Evolutionary conservation across 2,888 invertebrate species (phyloP).

Genomic region (Drosophila dives): DNA sequence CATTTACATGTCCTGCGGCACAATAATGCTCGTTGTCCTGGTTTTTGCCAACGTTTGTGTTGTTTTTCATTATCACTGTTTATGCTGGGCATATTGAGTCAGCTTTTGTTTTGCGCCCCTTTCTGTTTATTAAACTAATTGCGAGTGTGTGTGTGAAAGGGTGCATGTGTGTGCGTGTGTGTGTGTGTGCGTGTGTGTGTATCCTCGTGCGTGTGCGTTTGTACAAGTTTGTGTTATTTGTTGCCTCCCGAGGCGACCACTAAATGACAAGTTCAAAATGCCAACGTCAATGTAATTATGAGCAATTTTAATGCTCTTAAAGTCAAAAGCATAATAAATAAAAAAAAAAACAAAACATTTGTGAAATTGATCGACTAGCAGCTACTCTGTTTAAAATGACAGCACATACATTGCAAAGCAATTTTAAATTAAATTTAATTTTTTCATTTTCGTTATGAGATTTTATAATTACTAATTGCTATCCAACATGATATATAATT

Average conservation of each 20-base stretch:
- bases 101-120: conserved; percentile 58
- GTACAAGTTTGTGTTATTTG: conserved; percentile 55
- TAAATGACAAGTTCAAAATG: conserved; percentile 74
- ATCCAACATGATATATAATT: neutral
- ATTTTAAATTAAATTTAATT: neutral
- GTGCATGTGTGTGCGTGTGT: conserved; percentile 18
- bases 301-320: conserved; percentile 75
- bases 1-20: conserved; percentile 79
- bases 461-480: neutral
- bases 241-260: conserved; percentile 59
- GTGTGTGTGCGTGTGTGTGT: conserved; percentile 15
- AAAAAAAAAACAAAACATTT: no score
- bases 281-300: conserved; percentile 70
- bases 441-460: no score
- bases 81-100: conserved; percentile 46
- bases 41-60: conserved; percentile 43
- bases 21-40: conserved; percentile 17
- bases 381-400: neutral
- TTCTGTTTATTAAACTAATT: conserved; percentile 73
- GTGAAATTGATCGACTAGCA: neutral
- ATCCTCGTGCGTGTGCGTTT: conserved; percentile 19
- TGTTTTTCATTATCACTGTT: conserved; percentile 54
- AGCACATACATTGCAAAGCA: accelerated
- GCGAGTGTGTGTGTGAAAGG: conserved; percentile 3
- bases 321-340: conserved; percentile 35